Conservation (phyloP, 2,797 vertebrate genomes). For the Hippocampus kuda region DNA sequence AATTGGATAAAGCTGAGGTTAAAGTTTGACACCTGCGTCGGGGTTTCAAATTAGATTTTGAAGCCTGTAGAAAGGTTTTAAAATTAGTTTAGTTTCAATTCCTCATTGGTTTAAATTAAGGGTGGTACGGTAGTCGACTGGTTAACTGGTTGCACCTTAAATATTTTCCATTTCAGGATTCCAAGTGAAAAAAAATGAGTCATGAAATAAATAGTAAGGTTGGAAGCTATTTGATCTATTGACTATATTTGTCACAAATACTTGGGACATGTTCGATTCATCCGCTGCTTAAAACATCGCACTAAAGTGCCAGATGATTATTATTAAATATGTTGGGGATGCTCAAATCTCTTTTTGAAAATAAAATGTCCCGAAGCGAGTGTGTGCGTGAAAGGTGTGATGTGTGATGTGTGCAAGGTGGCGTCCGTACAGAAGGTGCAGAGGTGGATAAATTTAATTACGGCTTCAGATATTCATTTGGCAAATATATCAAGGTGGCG, state of each 20-base stretch:
- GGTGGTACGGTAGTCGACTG: too few relatives aligned
- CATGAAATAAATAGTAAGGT: too few relatives aligned
- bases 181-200: too few relatives aligned
- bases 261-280: background rate
- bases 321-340: background rate
- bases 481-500: constrained; percentile 86
- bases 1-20: too few relatives aligned
- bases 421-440: constrained; percentile 77
- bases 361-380: constrained; percentile 34
- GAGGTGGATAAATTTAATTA: constrained; percentile 90
- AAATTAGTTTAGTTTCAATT: too few relatives aligned
- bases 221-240: background rate
- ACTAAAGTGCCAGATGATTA: background rate
- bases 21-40: too few relatives aligned
- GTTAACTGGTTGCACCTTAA: too few relatives aligned
- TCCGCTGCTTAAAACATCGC: background rate
- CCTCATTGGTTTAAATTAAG: too few relatives aligned
- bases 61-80: too few relatives aligned
- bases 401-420: constrained; percentile 63
- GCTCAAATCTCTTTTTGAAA: constrained; percentile 6
- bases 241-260: background rate
- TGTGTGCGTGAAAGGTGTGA: constrained; percentile 38
- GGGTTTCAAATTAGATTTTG: too few relatives aligned
- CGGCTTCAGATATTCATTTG: constrained; percentile 96
- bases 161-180: too few relatives aligned